These are phyloP conservation scores for Parnassius apollo DNA, from an alignment of 2,888 invertebrate genomes.

Conservation along the genomic window DNA sequence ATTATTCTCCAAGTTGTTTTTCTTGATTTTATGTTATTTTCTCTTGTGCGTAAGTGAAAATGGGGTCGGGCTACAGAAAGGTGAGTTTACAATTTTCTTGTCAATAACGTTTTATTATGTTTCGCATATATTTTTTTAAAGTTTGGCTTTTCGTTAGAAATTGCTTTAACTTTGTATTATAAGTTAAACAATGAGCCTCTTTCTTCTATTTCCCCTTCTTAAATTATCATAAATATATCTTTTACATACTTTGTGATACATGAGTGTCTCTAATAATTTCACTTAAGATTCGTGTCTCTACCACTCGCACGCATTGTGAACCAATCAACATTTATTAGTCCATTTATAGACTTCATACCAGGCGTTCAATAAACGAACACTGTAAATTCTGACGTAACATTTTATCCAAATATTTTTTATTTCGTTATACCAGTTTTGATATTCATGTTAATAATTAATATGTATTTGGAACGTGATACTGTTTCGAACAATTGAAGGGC, in stretches of 20 bases:
- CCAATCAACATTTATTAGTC: constrained; percentile 73
- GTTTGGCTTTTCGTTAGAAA: constrained; percentile 1
- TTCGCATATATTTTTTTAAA: background rate
- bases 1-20: constrained; percentile 61
- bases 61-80: constrained; percentile 52
- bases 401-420: constrained; percentile 8
- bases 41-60: constrained; percentile 68
- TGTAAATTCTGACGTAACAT: constrained; percentile 31
- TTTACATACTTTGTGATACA: constrained; percentile 7
- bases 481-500: too few species aligned
- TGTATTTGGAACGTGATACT: too few species aligned
- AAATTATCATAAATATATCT: background rate
- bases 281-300: constrained; percentile 32
- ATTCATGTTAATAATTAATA: too few species aligned
- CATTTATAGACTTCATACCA: constrained; percentile 63
- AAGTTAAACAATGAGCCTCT: background rate
- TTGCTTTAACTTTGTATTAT: background rate
- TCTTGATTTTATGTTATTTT: constrained; percentile 55
- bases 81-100: constrained; percentile 51
- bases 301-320: constrained; percentile 66
- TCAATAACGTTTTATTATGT: constrained; percentile 21
- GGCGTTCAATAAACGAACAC: constrained; percentile 54
- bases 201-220: background rate
- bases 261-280: constrained; percentile 31
- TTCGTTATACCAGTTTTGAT: too few species aligned